Base-by-base conservation (phyloP, 2,113 vertebrate species). In the Raja brachyura region DNA sequence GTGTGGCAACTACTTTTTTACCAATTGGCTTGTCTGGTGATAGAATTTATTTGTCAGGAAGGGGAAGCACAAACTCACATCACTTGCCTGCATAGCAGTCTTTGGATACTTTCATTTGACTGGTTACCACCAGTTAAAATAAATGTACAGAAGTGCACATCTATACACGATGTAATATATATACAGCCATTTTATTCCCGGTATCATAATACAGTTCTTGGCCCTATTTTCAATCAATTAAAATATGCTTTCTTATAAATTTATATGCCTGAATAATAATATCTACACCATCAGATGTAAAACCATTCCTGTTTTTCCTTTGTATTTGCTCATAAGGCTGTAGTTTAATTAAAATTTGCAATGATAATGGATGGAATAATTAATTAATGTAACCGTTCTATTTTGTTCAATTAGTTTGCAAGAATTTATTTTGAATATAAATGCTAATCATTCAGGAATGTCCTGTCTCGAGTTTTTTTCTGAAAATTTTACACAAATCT, bases 311-410 rank as follows among this genome's bases (percentile, higher is more conserved):
- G 59, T 13, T 22, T 20, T 13, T 90, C 6, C 31, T 48, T 90
- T 90, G 28, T 39, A 33, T 39, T 16, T 39, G 86, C 33, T 90
- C 33, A 6, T 18, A 66, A 7, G 4, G 56, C 63, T 39, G 86
- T 90, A 90, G 86, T 90, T 90, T 31, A 39, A 68, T 90, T 68
- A 90, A 81, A 77, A 90, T n/a, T 68, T 90, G 66, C 66, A 90
- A 18, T 4, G 25, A 18, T 90, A 68, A 16, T 68, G 63, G 68
- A 68, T 33, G 18, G 86, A 66, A 68, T 66, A 90, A 90, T 39
- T 39, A 33, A 2, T 90, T 90, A n/a, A 10, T 90, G 18, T 13
- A 90, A 88, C 8, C 63, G 28, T 90, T 90, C 16, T 28, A 90
- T 90, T 90, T 68, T 68, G 63, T 90, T 90, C 18, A 66, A n/a